Percentiles rank a stretch among this genome's conserved stretches.
phyloP scores from a whole-genome alignment of 2,113 vertebrate genomes.

The Pachypanchax playfairii region DNA sequence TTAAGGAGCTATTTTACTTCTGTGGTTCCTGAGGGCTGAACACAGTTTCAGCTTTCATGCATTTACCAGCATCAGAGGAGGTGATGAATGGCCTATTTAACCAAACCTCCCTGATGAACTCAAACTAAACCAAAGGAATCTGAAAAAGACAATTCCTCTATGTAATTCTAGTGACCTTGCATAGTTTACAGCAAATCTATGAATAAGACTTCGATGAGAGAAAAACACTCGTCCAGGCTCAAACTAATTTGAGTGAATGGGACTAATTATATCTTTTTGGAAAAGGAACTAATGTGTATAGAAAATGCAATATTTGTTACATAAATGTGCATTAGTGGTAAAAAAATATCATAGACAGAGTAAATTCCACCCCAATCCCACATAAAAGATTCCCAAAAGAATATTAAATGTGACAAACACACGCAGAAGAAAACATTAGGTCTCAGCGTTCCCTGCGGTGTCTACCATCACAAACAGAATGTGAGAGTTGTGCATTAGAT shows the following conservation, averaged over 20 bases:
- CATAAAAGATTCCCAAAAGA: neutral
- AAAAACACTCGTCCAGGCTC: neutral
- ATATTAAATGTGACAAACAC: neutral
- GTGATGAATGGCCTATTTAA: slow-evolving; percentile 54
- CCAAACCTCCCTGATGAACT: slow-evolving; percentile 36
- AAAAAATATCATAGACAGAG: neutral
- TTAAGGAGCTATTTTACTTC: slow-evolving; percentile 43
- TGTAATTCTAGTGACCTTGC: slow-evolving; percentile 32
- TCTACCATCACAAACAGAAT: neutral
- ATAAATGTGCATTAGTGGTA: neutral
- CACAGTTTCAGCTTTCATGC: slow-evolving; percentile 46
- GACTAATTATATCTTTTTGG: neutral
- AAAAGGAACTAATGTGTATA: neutral
- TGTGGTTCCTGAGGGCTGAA: slow-evolving; percentile 29
- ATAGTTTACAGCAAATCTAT: neutral
- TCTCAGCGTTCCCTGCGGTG: neutral
- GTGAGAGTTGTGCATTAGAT: neutral
- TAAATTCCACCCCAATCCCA: neutral
- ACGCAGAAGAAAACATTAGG: neutral
- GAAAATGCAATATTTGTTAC: neutral
- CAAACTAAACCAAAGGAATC: slow-evolving; percentile 28
- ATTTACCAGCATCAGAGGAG: slow-evolving; percentile 43
- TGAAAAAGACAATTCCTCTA: slow-evolving; percentile 10
- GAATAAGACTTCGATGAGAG: neutral
- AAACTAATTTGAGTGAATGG: slow-evolving; percentile 8